Evolutionary conservation across 2,113 vertebrate species (phyloP).

Genomic region (Speoplatyrhinus poulsoni): DNA sequence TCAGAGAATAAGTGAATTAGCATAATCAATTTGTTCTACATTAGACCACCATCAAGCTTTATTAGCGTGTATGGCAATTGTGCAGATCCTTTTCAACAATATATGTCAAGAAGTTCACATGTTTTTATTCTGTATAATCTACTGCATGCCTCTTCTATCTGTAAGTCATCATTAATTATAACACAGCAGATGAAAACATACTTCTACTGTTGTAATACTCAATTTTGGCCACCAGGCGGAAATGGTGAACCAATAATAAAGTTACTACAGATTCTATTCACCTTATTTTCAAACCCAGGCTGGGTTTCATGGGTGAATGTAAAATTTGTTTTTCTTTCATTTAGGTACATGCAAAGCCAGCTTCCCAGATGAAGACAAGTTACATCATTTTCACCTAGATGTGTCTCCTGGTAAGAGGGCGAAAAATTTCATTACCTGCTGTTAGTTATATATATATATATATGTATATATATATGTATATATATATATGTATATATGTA

Average conservation of each 20-base stretch:
- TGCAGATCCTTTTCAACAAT: too few species aligned
- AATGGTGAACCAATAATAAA: constrained; percentile 35
- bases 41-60: too few species aligned
- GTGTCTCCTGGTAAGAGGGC: constrained; percentile 90
- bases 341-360: constrained; percentile 93
- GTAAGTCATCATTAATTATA: too few species aligned
- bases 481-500: too few species aligned
- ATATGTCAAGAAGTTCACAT: too few species aligned
- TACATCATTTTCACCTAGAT: constrained; percentile 91
- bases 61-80: too few species aligned
- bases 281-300: neutral
- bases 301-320: neutral
- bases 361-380: constrained; percentile 93
- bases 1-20: neutral
- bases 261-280: neutral
- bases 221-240: constrained; percentile 52
- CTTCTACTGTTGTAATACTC: constrained; percentile 28
- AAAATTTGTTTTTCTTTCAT: constrained; percentile 3
- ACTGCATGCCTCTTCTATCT: neutral
- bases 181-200: neutral
- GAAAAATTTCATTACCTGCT: neutral
- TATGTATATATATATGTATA: too few species aligned
- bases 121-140: too few species aligned
- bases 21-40: neutral
- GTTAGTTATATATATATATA: too few species aligned